Base-by-base conservation (phyloP, 2,888 invertebrate species). In the Allygus modestus region DNA sequence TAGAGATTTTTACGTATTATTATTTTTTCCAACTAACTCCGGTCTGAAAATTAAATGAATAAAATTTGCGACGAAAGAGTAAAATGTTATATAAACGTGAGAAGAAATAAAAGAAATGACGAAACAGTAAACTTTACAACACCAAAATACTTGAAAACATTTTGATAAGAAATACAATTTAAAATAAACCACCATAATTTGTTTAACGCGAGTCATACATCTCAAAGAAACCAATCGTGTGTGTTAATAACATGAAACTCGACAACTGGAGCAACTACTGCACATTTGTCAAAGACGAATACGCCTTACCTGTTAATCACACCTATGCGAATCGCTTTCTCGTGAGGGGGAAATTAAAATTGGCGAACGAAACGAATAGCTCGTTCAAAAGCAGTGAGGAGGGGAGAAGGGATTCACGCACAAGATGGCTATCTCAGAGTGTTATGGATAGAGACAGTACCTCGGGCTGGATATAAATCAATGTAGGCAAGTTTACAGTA, bases 401-500 rank as follows among this genome's bases (percentile, higher is more conserved):
- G 65, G 51, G 51, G 51, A 17, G 51, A 51, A 37, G 51, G 51
- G 51, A 4, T 5, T 20, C 65, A 65, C 65, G 65, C 65, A 65
- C 65, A 65, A 65, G 65, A 65, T 65, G 31, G 31, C 28, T 65
- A 65, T 65, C 65, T 17, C 9, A 28, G 33, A 15, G 41, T 73
- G 41, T 73, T 73, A 73, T 73, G 73, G 41, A 73, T 73, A 73
- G 73, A 77, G 77, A 77, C 77, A 77, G 77, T 51, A 51, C 77
- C 77, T 51, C 26, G 41, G 46, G 77, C 77, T 26, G 51, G 43
- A 51, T 43, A 51, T 77, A 77, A 77, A 43, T 77, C 77, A 77
- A 46, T 77, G 51, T 77, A 77, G 77, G 46, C 43, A 77, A 51
- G 77, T 77, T 77, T 77, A 77, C 77, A 77, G 77, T 23, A 46